Evolutionary conservation across 2,888 invertebrate genomes (phyloP).

Genomic region (Anodontia alba): DNA sequence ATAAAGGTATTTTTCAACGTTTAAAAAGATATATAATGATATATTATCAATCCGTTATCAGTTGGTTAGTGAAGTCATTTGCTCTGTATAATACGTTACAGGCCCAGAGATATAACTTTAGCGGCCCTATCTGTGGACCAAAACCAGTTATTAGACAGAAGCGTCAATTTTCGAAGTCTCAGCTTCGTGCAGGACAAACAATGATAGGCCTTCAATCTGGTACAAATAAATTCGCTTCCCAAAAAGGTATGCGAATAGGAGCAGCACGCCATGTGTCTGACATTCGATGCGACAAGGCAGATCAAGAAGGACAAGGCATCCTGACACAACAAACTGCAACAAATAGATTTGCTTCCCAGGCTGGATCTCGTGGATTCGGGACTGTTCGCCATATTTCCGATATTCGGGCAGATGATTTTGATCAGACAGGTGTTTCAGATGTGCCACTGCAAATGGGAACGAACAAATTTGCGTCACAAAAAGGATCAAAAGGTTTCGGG

Average conservation of each 20-base stretch:
- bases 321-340: slow-evolving; percentile 83
- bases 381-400: slow-evolving; percentile 82
- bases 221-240: slow-evolving; percentile 80
- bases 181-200: slow-evolving; percentile 77
- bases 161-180: slow-evolving; percentile 80
- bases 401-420: slow-evolving; percentile 79
- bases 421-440: slow-evolving; percentile 74
- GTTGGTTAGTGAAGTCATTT: not conserved
- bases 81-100: slow-evolving; percentile 53
- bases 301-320: slow-evolving; percentile 68
- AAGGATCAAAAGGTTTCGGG: slow-evolving; percentile 83
- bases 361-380: slow-evolving; percentile 80
- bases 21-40: too few species aligned
- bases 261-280: slow-evolving; percentile 74
- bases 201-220: slow-evolving; percentile 81
- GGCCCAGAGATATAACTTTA: slow-evolving; percentile 82
- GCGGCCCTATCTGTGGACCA: slow-evolving; percentile 82
- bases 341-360: slow-evolving; percentile 82
- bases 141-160: slow-evolving; percentile 79
- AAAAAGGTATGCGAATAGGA: slow-evolving; percentile 81
- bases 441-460: slow-evolving; percentile 82
- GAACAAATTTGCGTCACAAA: slow-evolving; percentile 83
- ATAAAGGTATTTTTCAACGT: too few species aligned
- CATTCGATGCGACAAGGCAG: slow-evolving; percentile 67
- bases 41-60: too few species aligned